Percentiles rank a stretch among this genome's conserved stretches.
Conservation (phyloP, 2,797 vertebrate genomes). For the Ispidina picta region DNA sequence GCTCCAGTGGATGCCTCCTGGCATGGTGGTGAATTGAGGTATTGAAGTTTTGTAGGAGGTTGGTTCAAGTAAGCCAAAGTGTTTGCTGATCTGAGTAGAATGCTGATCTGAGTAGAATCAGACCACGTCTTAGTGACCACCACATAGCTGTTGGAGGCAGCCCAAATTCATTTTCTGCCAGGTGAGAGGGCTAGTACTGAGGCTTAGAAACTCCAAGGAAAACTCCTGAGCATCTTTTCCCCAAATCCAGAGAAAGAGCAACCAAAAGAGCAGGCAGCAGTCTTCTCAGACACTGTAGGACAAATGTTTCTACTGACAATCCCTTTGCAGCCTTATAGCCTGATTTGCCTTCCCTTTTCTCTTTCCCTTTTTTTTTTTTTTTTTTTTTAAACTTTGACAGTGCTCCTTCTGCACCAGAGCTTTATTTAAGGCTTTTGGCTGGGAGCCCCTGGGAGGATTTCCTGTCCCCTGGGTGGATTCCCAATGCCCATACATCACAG, state of each 20-base stretch:
- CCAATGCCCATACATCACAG: not conserved
- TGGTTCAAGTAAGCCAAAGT: not conserved
- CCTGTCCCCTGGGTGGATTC: conserved; percentile 41
- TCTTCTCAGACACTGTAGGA: not conserved
- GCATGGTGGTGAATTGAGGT: not conserved
- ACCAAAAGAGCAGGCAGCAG: not conserved
- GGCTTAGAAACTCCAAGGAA: not conserved
- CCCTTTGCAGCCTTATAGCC: not conserved
- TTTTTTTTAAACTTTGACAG: not conserved
- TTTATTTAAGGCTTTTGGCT: conserved; percentile 47
- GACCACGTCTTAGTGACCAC: not conserved
- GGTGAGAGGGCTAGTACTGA: not conserved
- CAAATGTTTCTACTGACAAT: not conserved
- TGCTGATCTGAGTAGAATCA: not conserved
- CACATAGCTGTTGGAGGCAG: rapidly evolving
- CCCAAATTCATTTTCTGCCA: not conserved
- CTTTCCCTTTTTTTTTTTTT: too few species aligned
- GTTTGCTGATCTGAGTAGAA: not conserved
- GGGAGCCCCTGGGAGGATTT: conserved; percentile 1
- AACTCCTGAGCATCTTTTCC: not conserved
- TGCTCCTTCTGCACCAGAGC: not conserved
- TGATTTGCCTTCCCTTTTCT: not conserved
- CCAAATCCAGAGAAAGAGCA: not conserved
- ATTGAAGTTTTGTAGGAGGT: not conserved
- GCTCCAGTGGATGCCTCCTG: not conserved